Evolutionary conservation across 2,888 invertebrate genomes (phyloP).

Genomic region (Anoplius nigerrimus): DNA sequence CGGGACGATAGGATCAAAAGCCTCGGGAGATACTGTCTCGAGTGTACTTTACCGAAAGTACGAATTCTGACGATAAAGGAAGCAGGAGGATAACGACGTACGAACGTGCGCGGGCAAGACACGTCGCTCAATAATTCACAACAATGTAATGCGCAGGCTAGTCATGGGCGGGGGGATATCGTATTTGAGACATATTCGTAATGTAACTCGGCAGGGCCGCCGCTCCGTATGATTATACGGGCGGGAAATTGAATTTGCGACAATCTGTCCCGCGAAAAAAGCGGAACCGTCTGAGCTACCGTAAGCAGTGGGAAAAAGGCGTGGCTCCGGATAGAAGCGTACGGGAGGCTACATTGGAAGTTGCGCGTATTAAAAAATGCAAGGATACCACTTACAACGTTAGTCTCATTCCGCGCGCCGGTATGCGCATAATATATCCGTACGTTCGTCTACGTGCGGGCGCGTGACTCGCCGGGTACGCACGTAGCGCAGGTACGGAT

Average conservation of each 20-base stretch:
- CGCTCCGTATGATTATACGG: constrained; percentile 4
- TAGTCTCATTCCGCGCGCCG: too few species aligned
- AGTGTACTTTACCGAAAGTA: constrained; percentile 21
- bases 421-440: background rate
- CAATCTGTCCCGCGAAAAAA: background rate
- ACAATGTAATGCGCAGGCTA: too few species aligned
- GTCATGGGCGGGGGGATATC: too few species aligned
- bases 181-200: background rate
- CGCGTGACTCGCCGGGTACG: background rate
- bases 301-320: background rate
- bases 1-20: constrained; percentile 19
- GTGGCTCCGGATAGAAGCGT: background rate
- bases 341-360: background rate
- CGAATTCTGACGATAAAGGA: background rate
- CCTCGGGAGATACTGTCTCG: constrained; percentile 24
- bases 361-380: constrained; percentile 10
- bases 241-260: constrained; percentile 11
- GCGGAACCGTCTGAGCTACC: too few species aligned
- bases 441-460: background rate
- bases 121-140: too few species aligned
- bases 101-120: constrained; percentile 1
- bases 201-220: background rate
- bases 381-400: constrained; percentile 15
- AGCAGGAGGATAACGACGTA: background rate
- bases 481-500: background rate